Evolutionary conservation across 2,113 vertebrate species (phyloP), one percentile per base, ranked within the genome.

Genomic region (Tenebrosternarchus preto): DNA sequence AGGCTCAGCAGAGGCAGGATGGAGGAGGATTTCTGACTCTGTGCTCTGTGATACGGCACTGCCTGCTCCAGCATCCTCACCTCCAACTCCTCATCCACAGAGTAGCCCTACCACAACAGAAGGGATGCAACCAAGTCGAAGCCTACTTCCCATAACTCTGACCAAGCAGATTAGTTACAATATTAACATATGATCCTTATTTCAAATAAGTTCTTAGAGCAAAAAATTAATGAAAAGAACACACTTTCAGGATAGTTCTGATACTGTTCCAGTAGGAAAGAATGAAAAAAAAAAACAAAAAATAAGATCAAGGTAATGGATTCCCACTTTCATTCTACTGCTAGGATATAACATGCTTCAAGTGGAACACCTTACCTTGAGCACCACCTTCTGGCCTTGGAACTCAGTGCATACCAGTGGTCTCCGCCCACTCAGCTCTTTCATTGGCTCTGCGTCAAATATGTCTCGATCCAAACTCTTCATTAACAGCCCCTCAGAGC

Each of bases 391-490:
- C 81, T 91, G 91, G 16, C 90, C 91, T 55, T 92, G 89, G 78
- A 94, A 86, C 75, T 93, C 91, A 15, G 92, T 91, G 82, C 91
- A 88, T 33, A 94, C 75, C 70, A 94, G 82, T 16, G 93, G 93
- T 64, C 92, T 92, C 74, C 93, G 92, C 5, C 86, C 91, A 80
- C 94, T 95, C 72, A 95, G 90, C 71, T 94, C 92, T 70, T 89
- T 94, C 91, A 94, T 86, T 25, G 95, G 94, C 73, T 93, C 90
- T 39, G 88, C 89, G 70, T 95, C 94, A 85, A 95, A 90, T 84
- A 95, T 87, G 69, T 94, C 91, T 76, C 92, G 86, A 74, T 95
- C 94, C 86, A 95, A 86, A 84, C 91, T 94, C 76, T 83, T 67
- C 20, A 91, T 87, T 81, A 95, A 80, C 73, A 95, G 93, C 43